phyloP scores from a whole-genome alignment of 2,888 invertebrate species.

The Agriopis leucophaearia region DNA sequence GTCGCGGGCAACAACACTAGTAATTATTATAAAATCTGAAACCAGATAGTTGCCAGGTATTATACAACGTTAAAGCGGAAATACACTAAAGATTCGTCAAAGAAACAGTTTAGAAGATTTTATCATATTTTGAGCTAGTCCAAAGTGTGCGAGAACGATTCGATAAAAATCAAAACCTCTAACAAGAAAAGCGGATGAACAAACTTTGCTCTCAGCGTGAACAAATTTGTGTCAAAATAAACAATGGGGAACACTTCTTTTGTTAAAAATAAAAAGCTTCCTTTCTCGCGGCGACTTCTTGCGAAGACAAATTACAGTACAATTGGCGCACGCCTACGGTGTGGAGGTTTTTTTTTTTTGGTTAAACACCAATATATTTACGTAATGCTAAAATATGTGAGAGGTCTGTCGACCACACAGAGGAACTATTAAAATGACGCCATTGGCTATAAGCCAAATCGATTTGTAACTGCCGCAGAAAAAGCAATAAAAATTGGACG shows the following conservation, averaged over 20 bases:
- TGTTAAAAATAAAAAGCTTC: constrained; percentile 10
- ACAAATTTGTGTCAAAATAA: constrained; percentile 25
- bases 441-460: constrained; percentile 83
- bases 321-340: constrained; percentile 13
- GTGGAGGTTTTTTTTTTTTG: constrained; percentile 34
- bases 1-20: too few species aligned
- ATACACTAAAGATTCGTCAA: too few species aligned
- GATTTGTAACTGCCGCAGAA: constrained; percentile 83
- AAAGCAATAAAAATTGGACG: constrained; percentile 83
- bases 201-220: constrained; percentile 29
- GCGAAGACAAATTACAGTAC: constrained; percentile 8
- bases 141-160: background rate
- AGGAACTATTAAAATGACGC: constrained; percentile 79
- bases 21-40: too few species aligned
- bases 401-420: constrained; percentile 58
- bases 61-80: too few species aligned
- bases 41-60: too few species aligned
- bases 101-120: too few species aligned
- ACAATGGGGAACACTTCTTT: constrained; percentile 18
- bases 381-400: constrained; percentile 54
- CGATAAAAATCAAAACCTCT: constrained; percentile 10
- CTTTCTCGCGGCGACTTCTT: background rate
- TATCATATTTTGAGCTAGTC: constrained; percentile 3
- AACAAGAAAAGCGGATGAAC: constrained; percentile 16
- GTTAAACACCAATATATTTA: constrained; percentile 46